Evolutionary conservation across 2,888 invertebrate genomes (phyloP).

Genomic region (Acleris holmiana): DNA sequence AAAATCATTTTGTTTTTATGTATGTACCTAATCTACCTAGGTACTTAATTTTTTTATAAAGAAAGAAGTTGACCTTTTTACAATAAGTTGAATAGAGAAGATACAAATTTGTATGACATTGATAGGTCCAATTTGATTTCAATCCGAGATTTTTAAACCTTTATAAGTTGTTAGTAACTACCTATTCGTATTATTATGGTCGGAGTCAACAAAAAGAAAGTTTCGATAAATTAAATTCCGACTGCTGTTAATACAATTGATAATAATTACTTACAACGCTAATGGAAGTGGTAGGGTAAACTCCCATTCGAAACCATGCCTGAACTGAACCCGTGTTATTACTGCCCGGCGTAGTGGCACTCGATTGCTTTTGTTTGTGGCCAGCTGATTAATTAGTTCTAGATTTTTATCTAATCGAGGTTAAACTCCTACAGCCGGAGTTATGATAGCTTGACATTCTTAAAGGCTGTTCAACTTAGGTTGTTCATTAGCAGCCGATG

Average conservation of each 20-base stretch:
- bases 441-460: conserved; percentile 33
- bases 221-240: no score
- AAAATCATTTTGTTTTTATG: no score
- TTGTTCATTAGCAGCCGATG: background rate
- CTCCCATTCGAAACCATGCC: conserved; percentile 8
- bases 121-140: no score
- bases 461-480: conserved; percentile 26
- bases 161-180: no score
- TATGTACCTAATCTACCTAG: no score
- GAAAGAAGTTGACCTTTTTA: no score
- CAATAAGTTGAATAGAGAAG: no score
- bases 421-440: conserved; percentile 21
- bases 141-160: no score
- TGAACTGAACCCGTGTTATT: conserved; percentile 26
- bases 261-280: conserved; percentile 23
- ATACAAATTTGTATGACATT: no score
- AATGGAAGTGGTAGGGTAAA: conserved; percentile 16
- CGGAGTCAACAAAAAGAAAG: background rate
- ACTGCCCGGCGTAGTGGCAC: conserved; percentile 30
- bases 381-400: conserved; percentile 33
- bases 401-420: conserved; percentile 34
- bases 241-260: background rate
- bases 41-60: no score
- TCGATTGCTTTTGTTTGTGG: conserved; percentile 28
- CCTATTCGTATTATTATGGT: no score